Evolutionary conservation across 2,888 invertebrate genomes (phyloP).

Genomic region (Standfussiana lucernea): DNA sequence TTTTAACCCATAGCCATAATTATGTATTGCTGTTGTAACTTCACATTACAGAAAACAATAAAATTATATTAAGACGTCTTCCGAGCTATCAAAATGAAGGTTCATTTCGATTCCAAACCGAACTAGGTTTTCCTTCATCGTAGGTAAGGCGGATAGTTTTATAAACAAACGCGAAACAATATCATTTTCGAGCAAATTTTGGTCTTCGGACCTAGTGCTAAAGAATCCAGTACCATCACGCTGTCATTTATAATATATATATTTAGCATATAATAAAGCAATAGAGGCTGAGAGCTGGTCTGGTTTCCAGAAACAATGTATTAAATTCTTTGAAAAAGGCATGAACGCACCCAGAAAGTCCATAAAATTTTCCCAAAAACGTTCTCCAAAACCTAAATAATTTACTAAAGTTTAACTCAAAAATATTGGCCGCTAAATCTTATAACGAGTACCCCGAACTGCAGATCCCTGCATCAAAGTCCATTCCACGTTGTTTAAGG

Average conservation of each 20-base stretch:
- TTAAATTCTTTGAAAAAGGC: not conserved
- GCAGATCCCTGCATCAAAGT: constrained; percentile 36
- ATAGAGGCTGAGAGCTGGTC: too few species aligned
- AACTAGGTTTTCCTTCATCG: too few species aligned
- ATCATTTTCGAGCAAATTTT: not conserved
- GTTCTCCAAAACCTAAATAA: not conserved
- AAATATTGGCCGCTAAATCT: constrained; percentile 11
- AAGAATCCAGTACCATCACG: not conserved
- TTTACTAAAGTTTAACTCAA: not conserved
- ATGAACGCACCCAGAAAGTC: not conserved
- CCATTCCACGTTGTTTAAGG: constrained; percentile 28
- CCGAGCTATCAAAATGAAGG: not conserved
- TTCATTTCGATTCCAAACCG: not conserved
- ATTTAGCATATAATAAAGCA: too few species aligned
- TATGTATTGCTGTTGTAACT: not conserved
- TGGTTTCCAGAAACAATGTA: not conserved
- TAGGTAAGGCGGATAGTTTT: too few species aligned
- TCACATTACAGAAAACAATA: not conserved
- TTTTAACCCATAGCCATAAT: too few species aligned
- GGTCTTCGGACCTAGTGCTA: not conserved
- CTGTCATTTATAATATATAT: too few species aligned
- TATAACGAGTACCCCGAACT: constrained; percentile 7
- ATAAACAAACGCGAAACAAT: too few species aligned
- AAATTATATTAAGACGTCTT: not conserved
- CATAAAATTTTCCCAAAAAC: not conserved